Evolutionary conservation across 1,140 invertebrate species (phyloP), one percentile per base, ranked within the genome.

Genomic region (Melipona quadrifasciata): DNA sequence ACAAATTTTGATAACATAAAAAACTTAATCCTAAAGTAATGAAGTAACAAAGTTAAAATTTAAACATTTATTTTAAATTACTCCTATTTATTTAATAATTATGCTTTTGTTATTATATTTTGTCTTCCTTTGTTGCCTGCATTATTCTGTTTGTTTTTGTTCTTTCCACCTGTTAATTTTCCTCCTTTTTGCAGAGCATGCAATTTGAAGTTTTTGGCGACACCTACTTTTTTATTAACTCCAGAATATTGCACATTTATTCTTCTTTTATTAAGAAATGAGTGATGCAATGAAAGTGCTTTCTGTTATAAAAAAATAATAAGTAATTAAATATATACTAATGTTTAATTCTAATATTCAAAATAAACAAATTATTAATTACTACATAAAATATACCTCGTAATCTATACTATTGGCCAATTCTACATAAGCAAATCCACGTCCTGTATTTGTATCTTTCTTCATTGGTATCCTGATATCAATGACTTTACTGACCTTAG

Each of bases 371-470:
- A 88, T 77, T 75, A 74, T 86, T 21, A n/a, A 61, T 64, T 57
- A 39, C 24, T 61, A 11, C 24, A 83, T 73, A 82, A 79, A 73
- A 17, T 61, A 31, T 95, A 95, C 95, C 93, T 95, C 92, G 86
- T 94, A 95, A 84, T 94, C 91, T 65, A 78, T 73, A 80, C 91
- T 92, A 87, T 95, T 91, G 3, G 90, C 80, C 10, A 95, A 27
- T 91, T 95, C 95, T 16, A 95, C 88, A 89, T 94, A 95, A 24
- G 92, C 94, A 91, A 95, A 94, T 51, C 95, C 95, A 82, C 92
- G 92, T 11, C 93, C 86, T 80, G 88, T 90, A 31, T 94, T 93
- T 17, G 80, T 88, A 79, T 91, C 90, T 27, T 92, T 91, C 12
- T 82, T 92, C 8, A 47, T 10, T 24, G 94, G 94, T 73, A 95